Evolutionary conservation across 2,888 invertebrate species (phyloP), one percentile per base, ranked within the genome.

Genomic region (Raillietiella orientalis): DNA sequence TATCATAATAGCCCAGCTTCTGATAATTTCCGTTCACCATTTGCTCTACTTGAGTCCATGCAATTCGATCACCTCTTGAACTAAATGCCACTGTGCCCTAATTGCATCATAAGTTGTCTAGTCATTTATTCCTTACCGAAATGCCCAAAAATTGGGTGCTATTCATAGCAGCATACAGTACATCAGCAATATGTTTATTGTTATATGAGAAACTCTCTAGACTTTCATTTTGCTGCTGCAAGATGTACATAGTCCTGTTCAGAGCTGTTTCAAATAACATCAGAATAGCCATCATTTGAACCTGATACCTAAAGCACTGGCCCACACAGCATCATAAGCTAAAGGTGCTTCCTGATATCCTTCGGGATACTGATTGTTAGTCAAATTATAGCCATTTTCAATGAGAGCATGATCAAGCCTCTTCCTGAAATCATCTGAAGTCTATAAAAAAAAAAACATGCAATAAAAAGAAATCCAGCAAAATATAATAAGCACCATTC

Each of bases 311-410:
- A 96, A 52, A 20, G 93, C 93, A 16, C 93, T 70, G 21, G 93
- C 82, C 96, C 96, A 99, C 25, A 96, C 79, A 6, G 96, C 96
- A 49, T 96, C 96, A 45, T 96, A 96, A 23, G 96, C 96, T 29
- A 96, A 50, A 1, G 96, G 96, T 5, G 96, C 93, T 50, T 96
- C 96, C 42, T 52, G 51, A 49, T 87, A 87, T 8, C 90, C 87
- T 45, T 75, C 77, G 3, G 79, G 79, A 47, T 65, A 75, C 32
- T 70, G 58, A 41, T 69, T 66, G 32, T 72, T 66, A 43, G 69
- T 71, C 36, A 77, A 70, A 42, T 79, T 72, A 46, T 69, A 74
- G 16, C 71, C 70, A 29, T 66, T 66, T 29, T 62, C 61, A 28
- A 65, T 62, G 27, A 87, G 55, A 30, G 66, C 64, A 36, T 64